Percentiles rank a stretch among this genome's conserved stretches.
phyloP scores from a whole-genome alignment of 2,888 invertebrate species.

The Listrodromus nycthemerus region DNA sequence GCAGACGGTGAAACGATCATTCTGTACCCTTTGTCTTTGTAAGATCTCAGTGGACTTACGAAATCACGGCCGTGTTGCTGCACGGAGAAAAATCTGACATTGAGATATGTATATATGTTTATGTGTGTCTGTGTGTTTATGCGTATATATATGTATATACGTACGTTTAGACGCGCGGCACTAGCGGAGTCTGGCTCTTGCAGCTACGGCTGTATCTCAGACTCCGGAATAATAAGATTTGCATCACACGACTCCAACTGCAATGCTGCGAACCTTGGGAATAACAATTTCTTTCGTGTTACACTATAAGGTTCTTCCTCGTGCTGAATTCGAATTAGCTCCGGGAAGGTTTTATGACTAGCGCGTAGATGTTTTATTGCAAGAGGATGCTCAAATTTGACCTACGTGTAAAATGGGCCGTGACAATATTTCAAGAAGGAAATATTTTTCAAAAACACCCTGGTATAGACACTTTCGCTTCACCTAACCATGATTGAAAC shows the following conservation, averaged over 20 bases:
- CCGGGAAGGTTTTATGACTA: conserved; percentile 17
- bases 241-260: conserved; percentile 39
- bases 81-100: conserved; percentile 44
- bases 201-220: conserved; percentile 11
- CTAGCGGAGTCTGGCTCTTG: neutral
- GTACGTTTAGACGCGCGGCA: neutral
- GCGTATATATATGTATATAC: neutral
- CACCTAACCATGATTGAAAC: too few species aligned
- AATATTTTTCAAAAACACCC: too few species aligned
- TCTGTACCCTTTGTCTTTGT: conserved; percentile 61
- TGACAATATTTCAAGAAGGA: too few species aligned
- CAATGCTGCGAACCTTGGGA: conserved; percentile 37
- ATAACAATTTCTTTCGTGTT: conserved; percentile 61
- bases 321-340: conserved; percentile 36
- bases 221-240: conserved; percentile 61
- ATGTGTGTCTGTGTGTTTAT: neutral
- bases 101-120: conserved; percentile 39
- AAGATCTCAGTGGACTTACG: conserved; percentile 20
- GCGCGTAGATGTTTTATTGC: neutral
- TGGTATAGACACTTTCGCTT: too few species aligned
- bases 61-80: conserved; percentile 58
- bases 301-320: conserved; percentile 46
- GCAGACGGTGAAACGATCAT: conserved; percentile 19
- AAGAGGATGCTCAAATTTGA: too few species aligned
- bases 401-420: too few species aligned